A percentile compares a stretch with the other conserved stretches of the same genome.
These are phyloP conservation scores for Zaprionus inermis DNA, from an alignment of 1,140 invertebrate species.

Conservation along the genomic window DNA sequence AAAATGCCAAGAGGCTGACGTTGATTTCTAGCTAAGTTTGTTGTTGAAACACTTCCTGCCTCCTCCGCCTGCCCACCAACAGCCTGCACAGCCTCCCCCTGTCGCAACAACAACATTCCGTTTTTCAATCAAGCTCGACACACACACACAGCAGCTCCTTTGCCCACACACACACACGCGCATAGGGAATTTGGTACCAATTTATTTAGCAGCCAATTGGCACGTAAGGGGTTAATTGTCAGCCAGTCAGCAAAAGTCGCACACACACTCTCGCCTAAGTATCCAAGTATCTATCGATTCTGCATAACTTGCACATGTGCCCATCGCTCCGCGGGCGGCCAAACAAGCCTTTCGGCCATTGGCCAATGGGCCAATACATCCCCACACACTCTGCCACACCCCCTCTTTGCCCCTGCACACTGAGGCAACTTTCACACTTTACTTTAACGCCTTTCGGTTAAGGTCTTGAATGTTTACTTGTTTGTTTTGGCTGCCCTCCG, in stretches of 20 bases:
- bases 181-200: constrained; percentile 34
- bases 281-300: constrained; percentile 58
- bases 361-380: neutral
- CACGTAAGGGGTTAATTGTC: constrained; percentile 77
- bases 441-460: constrained; percentile 56
- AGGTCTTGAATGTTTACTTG: constrained; percentile 39
- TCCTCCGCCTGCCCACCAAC: neutral
- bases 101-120: constrained; percentile 5
- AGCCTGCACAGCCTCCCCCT: neutral
- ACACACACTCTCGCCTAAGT: constrained; percentile 18
- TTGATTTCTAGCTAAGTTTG: constrained; percentile 50
- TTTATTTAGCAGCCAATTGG: constrained; percentile 72
- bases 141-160: constrained; percentile 7
- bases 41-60: constrained; percentile 24
- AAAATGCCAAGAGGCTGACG: constrained; percentile 35
- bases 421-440: constrained; percentile 56
- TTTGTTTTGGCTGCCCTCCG: constrained; percentile 54
- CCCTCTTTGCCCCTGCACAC: neutral
- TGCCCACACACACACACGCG: constrained; percentile 13
- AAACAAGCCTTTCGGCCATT: neutral
- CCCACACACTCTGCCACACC: neutral
- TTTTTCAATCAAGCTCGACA: constrained; percentile 41
- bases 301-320: constrained; percentile 62
- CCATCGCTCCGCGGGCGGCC: neutral
- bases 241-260: constrained; percentile 64